Conservation (phyloP, 1,140 invertebrate species). For the Leptestheria dahalacensis region DNA sequence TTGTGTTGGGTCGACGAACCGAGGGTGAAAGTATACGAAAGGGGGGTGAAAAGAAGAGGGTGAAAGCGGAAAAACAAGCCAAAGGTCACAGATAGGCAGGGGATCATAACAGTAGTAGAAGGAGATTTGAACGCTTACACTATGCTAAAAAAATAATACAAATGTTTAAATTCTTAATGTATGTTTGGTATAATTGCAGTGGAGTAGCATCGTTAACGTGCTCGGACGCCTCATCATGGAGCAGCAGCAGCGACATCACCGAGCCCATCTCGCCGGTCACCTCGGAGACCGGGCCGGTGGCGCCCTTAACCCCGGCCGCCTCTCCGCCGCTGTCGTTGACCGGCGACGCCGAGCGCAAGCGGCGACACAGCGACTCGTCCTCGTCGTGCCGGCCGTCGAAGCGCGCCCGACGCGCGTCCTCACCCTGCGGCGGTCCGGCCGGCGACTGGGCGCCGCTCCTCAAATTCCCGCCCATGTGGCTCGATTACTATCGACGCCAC, state of each 20-base stretch:
- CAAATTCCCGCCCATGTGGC: background rate
- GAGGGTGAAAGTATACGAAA: too few species aligned
- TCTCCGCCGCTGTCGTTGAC: background rate
- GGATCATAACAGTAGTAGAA: background rate
- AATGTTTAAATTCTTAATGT: background rate
- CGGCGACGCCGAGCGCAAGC: background rate
- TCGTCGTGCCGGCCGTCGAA: background rate
- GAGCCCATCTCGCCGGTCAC: slow-evolving; percentile 53
- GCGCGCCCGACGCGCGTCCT: background rate
- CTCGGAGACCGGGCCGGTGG: background rate
- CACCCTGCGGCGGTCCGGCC: too few species aligned
- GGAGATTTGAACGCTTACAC: background rate
- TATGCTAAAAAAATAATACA: background rate
- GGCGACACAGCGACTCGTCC: background rate
- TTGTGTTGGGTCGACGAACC: too few species aligned
- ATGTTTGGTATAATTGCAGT: slow-evolving; percentile 34
- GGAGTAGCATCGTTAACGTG: slow-evolving; percentile 50
- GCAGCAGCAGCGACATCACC: slow-evolving; percentile 54
- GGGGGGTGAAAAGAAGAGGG: background rate
- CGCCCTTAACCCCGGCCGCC: background rate
- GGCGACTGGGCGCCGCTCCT: background rate
- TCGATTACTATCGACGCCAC: background rate
- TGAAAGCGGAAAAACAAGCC: background rate
- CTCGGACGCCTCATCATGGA: slow-evolving; percentile 33
- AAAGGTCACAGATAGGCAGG: background rate